These are phyloP conservation scores for Agrochola litura DNA, from an alignment of 2,888 invertebrate genomes.

Conservation along the genomic window DNA sequence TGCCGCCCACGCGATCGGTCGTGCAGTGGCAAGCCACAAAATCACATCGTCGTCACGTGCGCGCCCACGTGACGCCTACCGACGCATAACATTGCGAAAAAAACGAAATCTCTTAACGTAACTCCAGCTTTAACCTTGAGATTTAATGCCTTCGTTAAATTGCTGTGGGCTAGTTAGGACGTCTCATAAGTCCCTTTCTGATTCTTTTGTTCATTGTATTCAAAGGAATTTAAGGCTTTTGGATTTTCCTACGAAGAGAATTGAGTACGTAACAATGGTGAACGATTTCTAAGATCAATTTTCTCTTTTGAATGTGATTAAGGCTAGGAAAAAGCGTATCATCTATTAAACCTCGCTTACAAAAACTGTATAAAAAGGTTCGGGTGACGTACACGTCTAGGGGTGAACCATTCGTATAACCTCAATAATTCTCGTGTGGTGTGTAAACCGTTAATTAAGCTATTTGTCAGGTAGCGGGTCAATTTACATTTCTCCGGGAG, in stretches of 20 bases:
- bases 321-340: conserved; percentile 9
- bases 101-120: conserved; percentile 84
- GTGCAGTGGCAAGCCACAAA: conserved; percentile 79
- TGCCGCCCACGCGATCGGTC: conserved; percentile 84
- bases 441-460: conserved; percentile 90
- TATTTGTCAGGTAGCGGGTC: conserved; percentile 88
- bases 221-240: conserved; percentile 68
- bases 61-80: conserved; percentile 89
- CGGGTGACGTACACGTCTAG: conserved; percentile 55
- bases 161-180: conserved; percentile 82
- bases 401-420: conserved; percentile 81
- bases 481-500: conserved; percentile 89
- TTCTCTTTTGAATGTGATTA: conserved; percentile 41
- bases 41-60: conserved; percentile 85
- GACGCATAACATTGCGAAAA: conserved; percentile 88
- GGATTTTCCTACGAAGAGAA: conserved; percentile 64
- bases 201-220: conserved; percentile 83
- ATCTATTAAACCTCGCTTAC: conserved; percentile 27
- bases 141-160: conserved; percentile 87
- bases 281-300: conserved; percentile 44
- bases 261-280: conserved; percentile 58
- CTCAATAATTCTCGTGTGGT: conserved; percentile 84
- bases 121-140: conserved; percentile 87
- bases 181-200: conserved; percentile 77
- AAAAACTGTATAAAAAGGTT: conserved; percentile 61